phyloP scores from a whole-genome alignment of 2,113 vertebrate genomes.

The Ia io region DNA sequence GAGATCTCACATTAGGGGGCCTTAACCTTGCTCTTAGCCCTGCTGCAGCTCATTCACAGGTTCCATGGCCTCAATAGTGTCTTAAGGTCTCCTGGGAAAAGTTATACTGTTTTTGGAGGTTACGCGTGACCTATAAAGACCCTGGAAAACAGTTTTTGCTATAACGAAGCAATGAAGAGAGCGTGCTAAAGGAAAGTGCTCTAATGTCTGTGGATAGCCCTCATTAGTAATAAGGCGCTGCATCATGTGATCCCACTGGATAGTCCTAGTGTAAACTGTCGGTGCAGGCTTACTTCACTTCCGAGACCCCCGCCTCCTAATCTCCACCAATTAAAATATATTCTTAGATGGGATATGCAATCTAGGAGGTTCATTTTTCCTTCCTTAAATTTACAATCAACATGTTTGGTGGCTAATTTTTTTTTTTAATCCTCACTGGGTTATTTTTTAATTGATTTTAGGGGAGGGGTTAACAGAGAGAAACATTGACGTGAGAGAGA shows the following conservation, averaged over 20 bases:
- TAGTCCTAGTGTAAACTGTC: no score
- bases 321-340: neutral
- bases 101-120: neutral
- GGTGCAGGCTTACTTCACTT: neutral
- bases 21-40: neutral
- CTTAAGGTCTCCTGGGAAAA: neutral
- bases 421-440: neutral
- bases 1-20: neutral
- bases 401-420: neutral
- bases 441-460: neutral
- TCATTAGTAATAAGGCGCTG: accelerated
- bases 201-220: neutral
- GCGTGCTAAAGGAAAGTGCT: neutral
- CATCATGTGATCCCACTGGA: accelerated
- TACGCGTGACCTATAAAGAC: neutral
- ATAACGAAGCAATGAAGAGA: neutral
- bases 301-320: no score
- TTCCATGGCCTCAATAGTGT: neutral
- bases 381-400: neutral
- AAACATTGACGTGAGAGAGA: neutral
- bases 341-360: neutral
- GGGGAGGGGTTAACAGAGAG: neutral
- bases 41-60: neutral
- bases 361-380: neutral
- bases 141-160: neutral